These are phyloP conservation scores for Drosophila ustulata DNA, from an alignment of 2,888 invertebrate genomes.

Conservation along the genomic window DNA sequence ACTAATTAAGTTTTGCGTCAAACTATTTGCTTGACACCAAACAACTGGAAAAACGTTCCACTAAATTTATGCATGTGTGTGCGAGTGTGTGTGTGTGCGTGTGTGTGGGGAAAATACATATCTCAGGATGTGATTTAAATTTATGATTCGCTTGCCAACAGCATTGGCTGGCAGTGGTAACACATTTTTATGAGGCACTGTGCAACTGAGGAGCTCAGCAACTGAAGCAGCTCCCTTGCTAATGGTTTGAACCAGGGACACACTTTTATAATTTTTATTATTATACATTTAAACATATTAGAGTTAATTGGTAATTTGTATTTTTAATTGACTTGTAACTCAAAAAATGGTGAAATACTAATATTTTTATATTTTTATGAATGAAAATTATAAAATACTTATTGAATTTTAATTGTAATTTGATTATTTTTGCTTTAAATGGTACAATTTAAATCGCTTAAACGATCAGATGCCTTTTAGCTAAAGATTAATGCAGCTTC, in stretches of 20 bases:
- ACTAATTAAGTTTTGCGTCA: conserved; percentile 79
- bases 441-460: too few species aligned
- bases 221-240: neutral
- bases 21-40: conserved; percentile 57
- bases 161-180: conserved; percentile 32
- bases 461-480: too few species aligned
- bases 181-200: conserved; percentile 47
- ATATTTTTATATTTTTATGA: too few species aligned
- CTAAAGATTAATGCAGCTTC: neutral
- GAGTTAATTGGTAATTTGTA: too few species aligned
- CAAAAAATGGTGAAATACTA: too few species aligned
- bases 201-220: conserved; percentile 6
- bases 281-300: too few species aligned
- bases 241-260: too few species aligned
- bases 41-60: conserved; percentile 57
- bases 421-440: too few species aligned
- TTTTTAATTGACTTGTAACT: too few species aligned
- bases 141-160: conserved; percentile 39
- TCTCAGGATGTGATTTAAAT: conserved; percentile 49
- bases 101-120: conserved; percentile 45
- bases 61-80: conserved; percentile 58
- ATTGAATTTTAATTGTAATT: too few species aligned
- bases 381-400: too few species aligned
- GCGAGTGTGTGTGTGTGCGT: conserved; percentile 5
- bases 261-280: too few species aligned